phyloP scores from a whole-genome alignment of 2,888 invertebrate genomes.

The Drosophila prostipennis region DNA sequence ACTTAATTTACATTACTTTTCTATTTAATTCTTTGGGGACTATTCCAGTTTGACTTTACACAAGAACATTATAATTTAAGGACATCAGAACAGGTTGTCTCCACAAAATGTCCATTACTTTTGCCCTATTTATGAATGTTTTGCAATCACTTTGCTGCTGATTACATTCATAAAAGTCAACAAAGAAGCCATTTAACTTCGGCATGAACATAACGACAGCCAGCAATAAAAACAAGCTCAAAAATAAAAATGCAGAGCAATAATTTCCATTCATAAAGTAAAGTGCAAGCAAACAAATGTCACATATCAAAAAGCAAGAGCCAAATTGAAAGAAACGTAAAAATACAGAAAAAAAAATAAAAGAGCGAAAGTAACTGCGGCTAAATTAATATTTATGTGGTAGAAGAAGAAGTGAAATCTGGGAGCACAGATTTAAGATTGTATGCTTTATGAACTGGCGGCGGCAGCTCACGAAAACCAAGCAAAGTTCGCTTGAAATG shows the following conservation, averaged over 20 bases:
- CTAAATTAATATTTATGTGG: constrained; percentile 75
- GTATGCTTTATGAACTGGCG: constrained; percentile 51
- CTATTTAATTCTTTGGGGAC: too few relatives aligned
- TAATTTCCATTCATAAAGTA: constrained; percentile 37
- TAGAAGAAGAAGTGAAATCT: constrained; percentile 15
- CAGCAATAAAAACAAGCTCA: constrained; percentile 20
- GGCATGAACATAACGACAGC: constrained; percentile 1
- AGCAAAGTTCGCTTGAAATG: constrained; percentile 29
- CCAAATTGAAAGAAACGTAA: constrained; percentile 28
- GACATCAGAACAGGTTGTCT: constrained; percentile 6
- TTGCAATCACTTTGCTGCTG: constrained; percentile 18
- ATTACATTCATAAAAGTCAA: constrained; percentile 16
- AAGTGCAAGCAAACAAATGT: constrained; percentile 41
- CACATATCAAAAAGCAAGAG: constrained; percentile 38
- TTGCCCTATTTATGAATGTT: constrained; percentile 1
- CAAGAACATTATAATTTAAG: background rate
- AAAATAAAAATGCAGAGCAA: constrained; percentile 28
- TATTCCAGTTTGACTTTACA: too few relatives aligned
- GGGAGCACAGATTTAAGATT: constrained; percentile 60
- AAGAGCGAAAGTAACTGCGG: constrained; percentile 53
- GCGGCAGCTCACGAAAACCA: constrained; percentile 14
- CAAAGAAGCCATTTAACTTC: constrained; percentile 19
- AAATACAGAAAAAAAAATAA: constrained; percentile 18
- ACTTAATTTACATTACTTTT: too few relatives aligned
- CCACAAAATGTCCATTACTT: constrained; percentile 13